Base-by-base conservation (phyloP, 2,888 invertebrate genomes). In the Abrostola triplasia region DNA sequence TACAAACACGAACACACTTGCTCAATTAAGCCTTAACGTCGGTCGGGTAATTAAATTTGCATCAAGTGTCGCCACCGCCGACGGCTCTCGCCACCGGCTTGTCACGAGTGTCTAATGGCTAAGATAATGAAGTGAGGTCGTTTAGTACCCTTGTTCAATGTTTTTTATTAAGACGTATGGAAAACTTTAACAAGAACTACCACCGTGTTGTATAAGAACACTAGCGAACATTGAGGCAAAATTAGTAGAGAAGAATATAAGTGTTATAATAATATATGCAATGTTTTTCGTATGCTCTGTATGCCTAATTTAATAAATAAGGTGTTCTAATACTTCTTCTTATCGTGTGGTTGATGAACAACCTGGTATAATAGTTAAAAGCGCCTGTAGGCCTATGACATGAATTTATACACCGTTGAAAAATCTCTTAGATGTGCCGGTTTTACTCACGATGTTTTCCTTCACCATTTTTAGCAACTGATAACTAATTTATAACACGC, bases 31-130 rank as follows among this genome's bases (percentile, higher is more conserved):
- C 56, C 54, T 40, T 59, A 66, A 52, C 68, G 70, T 58, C 68
- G 64, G 64, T 53, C 41, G 54, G 67, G 68, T 80, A 76, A 84
- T 86, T 79, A 82, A 81, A 85, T 88, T 88, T 87, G 79, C 85
- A 87, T 87, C 79, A 82, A 77, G 70, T 65, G 80, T 73, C 76
- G 71, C 59, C 58, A 53, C 48, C 56, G 57, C 24, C 37, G 61
- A 51, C 59, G 62, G 56, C 64, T 36, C 53, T 67, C 59, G 52
- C 47, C 51, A 52, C 42, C 55, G 36, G 53, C 69, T 67, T 64
- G 66, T 67, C 73, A 70, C 47, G 49, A 62, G 51, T 36, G 44
- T 67, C 49, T 75, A 56, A 77, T 66, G 49, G 59, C 55, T 12
- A 13, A 55, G 51, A 59, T 66, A 73, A 74, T 77, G 60, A 67